A percentile compares a stretch with the other conserved stretches of the same genome.
Evolutionary conservation across 2,888 invertebrate genomes (phyloP).

Genomic region (Lagria hirta): DNA sequence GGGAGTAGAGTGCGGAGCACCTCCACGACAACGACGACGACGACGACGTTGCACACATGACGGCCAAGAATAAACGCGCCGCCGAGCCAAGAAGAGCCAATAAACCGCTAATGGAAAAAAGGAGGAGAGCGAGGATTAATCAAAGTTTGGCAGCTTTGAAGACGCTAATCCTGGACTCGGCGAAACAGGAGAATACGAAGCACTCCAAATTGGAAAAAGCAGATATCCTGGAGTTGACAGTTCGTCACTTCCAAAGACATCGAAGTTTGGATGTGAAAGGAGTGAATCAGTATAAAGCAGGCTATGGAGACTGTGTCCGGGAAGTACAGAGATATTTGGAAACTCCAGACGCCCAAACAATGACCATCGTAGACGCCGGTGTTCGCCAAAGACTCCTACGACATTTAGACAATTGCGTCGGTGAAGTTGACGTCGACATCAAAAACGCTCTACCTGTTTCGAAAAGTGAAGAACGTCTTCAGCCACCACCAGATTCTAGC

Average conservation of each 20-base stretch:
- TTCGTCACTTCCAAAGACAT: conserved; percentile 76
- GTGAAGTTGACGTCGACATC: conserved; percentile 61
- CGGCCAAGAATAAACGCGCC: conserved; percentile 48
- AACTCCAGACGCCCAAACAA: conserved; percentile 63
- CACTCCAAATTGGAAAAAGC: conserved; percentile 84
- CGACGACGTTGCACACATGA: conserved; percentile 40
- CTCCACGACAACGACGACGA: conserved; percentile 7
- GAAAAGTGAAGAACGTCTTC: conserved; percentile 41
- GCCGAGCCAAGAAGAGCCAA: conserved; percentile 63
- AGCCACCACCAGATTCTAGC: conserved; percentile 53
- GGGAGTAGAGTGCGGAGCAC: conserved; percentile 18
- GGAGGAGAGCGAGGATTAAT: conserved; percentile 72
- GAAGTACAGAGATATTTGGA: conserved; percentile 64
- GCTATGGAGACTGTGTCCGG: conserved; percentile 66
- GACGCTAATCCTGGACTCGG: conserved; percentile 70
- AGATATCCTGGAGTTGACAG: conserved; percentile 81
- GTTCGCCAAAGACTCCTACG: conserved; percentile 61
- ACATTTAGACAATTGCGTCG: conserved; percentile 64
- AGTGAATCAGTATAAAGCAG: conserved; percentile 66
- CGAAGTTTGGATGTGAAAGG: conserved; percentile 66
- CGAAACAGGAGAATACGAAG: conserved; percentile 67
- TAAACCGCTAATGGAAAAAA: conserved; percentile 78
- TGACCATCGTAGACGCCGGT: conserved; percentile 60
- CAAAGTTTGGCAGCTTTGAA: conserved; percentile 73
- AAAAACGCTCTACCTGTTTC: conserved; percentile 34